Evolutionary conservation across 1,140 invertebrate species (phyloP).

Genomic region (Neodiprion fabricii): DNA sequence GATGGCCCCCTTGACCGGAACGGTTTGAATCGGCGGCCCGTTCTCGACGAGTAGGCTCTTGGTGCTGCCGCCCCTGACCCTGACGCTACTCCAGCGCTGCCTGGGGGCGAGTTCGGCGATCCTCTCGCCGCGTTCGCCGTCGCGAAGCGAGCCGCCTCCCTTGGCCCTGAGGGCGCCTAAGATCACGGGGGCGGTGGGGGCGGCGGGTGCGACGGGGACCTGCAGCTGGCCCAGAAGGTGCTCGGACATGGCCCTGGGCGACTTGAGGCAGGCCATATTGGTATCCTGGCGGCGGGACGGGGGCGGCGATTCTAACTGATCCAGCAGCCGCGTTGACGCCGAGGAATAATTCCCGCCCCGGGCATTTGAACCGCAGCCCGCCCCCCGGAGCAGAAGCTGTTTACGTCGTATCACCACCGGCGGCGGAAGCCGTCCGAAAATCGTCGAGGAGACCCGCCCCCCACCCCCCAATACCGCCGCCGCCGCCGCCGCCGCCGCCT

Average conservation of each 20-base stretch:
- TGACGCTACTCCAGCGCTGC: constrained; percentile 58
- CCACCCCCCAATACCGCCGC: not conserved
- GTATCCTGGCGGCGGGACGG: too few relatives aligned
- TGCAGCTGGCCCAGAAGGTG: constrained; percentile 56
- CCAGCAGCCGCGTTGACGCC: too few relatives aligned
- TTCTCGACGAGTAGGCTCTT: constrained; percentile 58
- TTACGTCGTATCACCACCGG: not conserved
- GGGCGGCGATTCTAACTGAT: too few relatives aligned
- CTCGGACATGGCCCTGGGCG: constrained; percentile 57
- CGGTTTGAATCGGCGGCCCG: constrained; percentile 47
- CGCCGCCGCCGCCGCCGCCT: not conserved
- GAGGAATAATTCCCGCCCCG: too few relatives aligned
- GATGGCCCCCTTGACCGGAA: constrained; percentile 44
- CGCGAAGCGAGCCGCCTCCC: constrained; percentile 24
- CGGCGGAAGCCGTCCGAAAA: not conserved
- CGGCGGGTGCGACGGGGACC: constrained; percentile 35
- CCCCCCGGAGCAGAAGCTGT: too few relatives aligned
- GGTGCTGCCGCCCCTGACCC: constrained; percentile 56
- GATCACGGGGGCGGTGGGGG: constrained; percentile 45
- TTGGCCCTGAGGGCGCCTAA: constrained; percentile 49
- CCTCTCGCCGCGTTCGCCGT: constrained; percentile 29
- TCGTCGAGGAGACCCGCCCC: too few relatives aligned
- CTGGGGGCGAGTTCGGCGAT: constrained; percentile 40
- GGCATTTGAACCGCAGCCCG: not conserved
- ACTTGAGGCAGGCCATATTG: constrained; percentile 51